Percentiles rank a stretch among this genome's conserved stretches.
Evolutionary conservation across 2,797 vertebrate species (phyloP).

Genomic region (Ara ararauna): DNA sequence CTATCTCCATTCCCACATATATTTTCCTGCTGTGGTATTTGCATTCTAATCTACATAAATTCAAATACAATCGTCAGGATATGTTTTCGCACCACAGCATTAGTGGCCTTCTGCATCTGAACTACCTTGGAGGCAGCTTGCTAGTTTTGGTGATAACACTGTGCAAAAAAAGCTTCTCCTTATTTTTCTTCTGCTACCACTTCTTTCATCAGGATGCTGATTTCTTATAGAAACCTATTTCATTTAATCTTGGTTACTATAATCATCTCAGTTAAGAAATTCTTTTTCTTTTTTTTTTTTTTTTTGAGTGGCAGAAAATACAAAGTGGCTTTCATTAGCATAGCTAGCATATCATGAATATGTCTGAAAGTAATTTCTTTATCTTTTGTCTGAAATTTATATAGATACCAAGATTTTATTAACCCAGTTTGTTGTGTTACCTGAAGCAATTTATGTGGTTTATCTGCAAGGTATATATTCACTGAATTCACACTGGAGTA

Average conservation of each 20-base stretch:
- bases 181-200: neutral
- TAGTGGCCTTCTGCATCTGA: neutral
- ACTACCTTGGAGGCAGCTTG: neutral
- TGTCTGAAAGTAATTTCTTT: neutral
- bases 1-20: neutral
- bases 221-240: neutral
- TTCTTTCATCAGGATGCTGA: neutral
- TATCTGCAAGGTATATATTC: neutral
- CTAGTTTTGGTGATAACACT: neutral
- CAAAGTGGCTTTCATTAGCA: neutral
- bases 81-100: neutral
- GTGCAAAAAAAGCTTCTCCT: neutral
- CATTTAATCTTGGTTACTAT: neutral
- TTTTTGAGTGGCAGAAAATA: neutral
- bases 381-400: neutral
- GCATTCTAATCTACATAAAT: neutral
- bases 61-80: neutral
- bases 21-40: neutral
- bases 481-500: neutral
- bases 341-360: neutral
- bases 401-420: neutral
- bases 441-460: neutral
- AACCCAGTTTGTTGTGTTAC: neutral
- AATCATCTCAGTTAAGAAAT: neutral
- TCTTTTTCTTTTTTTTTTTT: neutral